Evolutionary conservation across 92 coral and sea anemone genomes (phyloP).

Genomic region (Meandrina meandrites): DNA sequence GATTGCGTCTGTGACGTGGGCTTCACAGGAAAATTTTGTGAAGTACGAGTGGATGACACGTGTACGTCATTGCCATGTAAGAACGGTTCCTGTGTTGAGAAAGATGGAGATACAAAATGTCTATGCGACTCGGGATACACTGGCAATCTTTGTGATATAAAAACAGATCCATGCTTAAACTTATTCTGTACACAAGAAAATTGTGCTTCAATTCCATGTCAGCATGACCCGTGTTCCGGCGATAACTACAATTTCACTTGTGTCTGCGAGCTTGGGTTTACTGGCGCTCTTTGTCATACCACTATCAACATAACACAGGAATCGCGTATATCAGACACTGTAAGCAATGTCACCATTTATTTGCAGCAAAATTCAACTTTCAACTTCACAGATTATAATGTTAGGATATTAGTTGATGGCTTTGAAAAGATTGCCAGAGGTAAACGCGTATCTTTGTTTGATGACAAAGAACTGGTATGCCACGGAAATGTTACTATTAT

Average conservation of each 20-base stretch:
- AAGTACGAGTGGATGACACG: constrained; percentile 17
- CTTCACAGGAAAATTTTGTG: constrained; percentile 45
- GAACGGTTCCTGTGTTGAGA: constrained; percentile 51
- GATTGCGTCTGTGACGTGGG: constrained; percentile 57
- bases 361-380: neutral
- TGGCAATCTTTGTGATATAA: constrained; percentile 58
- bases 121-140: constrained; percentile 51
- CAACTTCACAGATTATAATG: neutral
- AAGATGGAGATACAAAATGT: constrained; percentile 39
- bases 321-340: neutral
- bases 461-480: neutral
- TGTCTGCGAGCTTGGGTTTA: constrained; percentile 44
- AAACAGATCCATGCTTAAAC: constrained; percentile 29
- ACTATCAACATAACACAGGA: constrained; percentile 16
- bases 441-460: neutral
- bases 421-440: neutral
- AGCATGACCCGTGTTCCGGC: constrained; percentile 36
- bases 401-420: neutral
- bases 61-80: constrained; percentile 46
- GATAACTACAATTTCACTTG: constrained; percentile 32
- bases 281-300: constrained; percentile 37
- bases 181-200: constrained; percentile 42
- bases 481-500: neutral
- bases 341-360: neutral
- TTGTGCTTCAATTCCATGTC: constrained; percentile 51